Evolutionary conservation across 2,888 invertebrate genomes (phyloP).

Genomic region (Vesta saturnalis): DNA sequence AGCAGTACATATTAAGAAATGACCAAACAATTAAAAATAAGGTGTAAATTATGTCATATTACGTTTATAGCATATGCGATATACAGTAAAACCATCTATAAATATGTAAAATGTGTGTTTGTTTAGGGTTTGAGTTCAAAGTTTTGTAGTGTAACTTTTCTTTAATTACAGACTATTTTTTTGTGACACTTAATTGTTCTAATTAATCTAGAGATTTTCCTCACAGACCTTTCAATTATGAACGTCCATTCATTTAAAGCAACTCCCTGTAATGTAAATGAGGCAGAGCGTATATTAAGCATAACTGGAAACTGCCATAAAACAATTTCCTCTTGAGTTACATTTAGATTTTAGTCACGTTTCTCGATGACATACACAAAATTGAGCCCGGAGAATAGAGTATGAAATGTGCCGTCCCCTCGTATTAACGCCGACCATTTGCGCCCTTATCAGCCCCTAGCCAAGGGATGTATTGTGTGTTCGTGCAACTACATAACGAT

Average conservation of each 20-base stretch:
- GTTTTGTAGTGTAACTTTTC: too few species aligned
- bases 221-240: slow-evolving; percentile 17
- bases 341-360: slow-evolving; percentile 61
- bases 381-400: slow-evolving; percentile 58
- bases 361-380: slow-evolving; percentile 61
- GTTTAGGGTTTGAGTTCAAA: too few species aligned
- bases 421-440: slow-evolving; percentile 42
- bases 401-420: slow-evolving; percentile 54
- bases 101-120: too few species aligned
- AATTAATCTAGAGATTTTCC: background rate
- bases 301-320: slow-evolving; percentile 52
- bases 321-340: slow-evolving; percentile 59
- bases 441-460: slow-evolving; percentile 45
- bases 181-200: background rate
- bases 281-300: slow-evolving; percentile 27
- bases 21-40: too few species aligned
- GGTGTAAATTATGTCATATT: too few species aligned
- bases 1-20: too few species aligned
- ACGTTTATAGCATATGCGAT: too few species aligned
- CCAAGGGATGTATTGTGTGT: slow-evolving; percentile 50
- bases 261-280: slow-evolving; percentile 34
- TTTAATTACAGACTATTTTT: too few species aligned
- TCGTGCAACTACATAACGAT: slow-evolving; percentile 48
- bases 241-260: slow-evolving; percentile 22
- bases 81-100: too few species aligned